phyloP scores from a whole-genome alignment of 2,113 vertebrate genomes.

The Crotalus helleri region DNA sequence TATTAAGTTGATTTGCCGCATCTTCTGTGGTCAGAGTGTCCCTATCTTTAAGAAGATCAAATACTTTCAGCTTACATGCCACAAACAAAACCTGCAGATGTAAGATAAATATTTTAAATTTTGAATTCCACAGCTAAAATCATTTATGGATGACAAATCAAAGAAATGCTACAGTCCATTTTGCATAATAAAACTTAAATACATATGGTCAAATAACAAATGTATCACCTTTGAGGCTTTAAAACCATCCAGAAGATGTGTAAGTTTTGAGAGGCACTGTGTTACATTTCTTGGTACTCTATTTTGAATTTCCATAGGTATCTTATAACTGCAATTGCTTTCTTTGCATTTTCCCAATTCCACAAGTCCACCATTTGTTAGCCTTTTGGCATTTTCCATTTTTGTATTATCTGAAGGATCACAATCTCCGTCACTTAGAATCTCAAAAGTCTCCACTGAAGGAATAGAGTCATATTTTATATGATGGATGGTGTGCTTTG shows the following conservation, averaged over 20 bases:
- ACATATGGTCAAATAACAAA: background rate
- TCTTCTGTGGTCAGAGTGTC: conserved; percentile 63
- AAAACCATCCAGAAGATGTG: conserved; percentile 82
- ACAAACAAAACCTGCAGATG: conserved; percentile 78
- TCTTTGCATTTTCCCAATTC: background rate
- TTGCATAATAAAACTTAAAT: background rate
- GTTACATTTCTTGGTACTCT: background rate
- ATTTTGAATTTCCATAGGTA: conserved; percentile 16
- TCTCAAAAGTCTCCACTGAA: conserved; percentile 59
- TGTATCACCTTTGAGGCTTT: conserved; percentile 86
- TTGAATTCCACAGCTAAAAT: background rate
- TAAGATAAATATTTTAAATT: background rate
- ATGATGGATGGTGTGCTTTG: conserved; percentile 8
- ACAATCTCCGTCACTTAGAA: conserved; percentile 48
- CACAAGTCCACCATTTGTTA: background rate
- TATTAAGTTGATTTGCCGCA: conserved; percentile 66
- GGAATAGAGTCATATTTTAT: conserved; percentile 55
- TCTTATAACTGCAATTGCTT: background rate
- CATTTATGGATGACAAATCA: background rate
- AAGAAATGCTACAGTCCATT: background rate
- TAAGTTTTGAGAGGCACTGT: conserved; percentile 65
- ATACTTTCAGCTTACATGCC: conserved; percentile 81
- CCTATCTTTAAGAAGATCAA: conserved; percentile 75
- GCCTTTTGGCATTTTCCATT: background rate
- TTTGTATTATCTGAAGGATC: conserved; percentile 22